Evolutionary conservation across 1,140 invertebrate genomes (phyloP), one percentile per base, ranked within the genome.

Genomic region (Drosophila melanica): DNA sequence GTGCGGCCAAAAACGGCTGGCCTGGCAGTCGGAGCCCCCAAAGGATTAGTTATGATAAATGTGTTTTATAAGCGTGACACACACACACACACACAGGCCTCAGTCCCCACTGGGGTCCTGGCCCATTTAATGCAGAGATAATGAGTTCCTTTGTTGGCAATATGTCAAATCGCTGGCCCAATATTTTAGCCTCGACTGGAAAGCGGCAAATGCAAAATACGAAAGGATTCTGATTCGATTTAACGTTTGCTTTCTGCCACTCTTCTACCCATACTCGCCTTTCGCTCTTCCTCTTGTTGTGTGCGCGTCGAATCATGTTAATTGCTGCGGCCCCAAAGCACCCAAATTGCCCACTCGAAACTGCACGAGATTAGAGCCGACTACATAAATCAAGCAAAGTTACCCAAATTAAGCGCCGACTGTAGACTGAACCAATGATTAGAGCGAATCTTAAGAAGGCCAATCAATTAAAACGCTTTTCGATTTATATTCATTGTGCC

Each of bases 1-100:
- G 37, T 44, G 51, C 27, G 55, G 65, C 37, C 39, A 59, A 57
- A 59, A 50, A 16, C 68, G 48, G 8, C 7, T n/a, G 48, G 27
- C 62, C 45, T 89, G 82, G 84, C 84, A 89, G 79, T 74, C 73
- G 33, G 70, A 89, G 89, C 79, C 78, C 82, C 84, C 85, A 89
- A 89, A 89, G 84, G 84, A 84, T 89, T 89, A 89, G 84, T 89
- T 89, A 89, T 89, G 84, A 89, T 89, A 89, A 89, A 89, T 89
- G 84, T 89, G 84, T 89, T 89, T 89, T 89, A 82, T 82, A 87
- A 86, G 82, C 82, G 82, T 86, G 82, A 76, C 80, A 84, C 60
- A 67, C 48, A 64, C 33, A 35, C 79, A 76, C 80, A 84, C 60
- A 67, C 48, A 64, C 33, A 35, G 16, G 50, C 44, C 33, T 35